Evolutionary conservation across 2,113 vertebrate species (phyloP), one percentile per base, ranked within the genome.

Genomic region (Lynx canadensis): DNA sequence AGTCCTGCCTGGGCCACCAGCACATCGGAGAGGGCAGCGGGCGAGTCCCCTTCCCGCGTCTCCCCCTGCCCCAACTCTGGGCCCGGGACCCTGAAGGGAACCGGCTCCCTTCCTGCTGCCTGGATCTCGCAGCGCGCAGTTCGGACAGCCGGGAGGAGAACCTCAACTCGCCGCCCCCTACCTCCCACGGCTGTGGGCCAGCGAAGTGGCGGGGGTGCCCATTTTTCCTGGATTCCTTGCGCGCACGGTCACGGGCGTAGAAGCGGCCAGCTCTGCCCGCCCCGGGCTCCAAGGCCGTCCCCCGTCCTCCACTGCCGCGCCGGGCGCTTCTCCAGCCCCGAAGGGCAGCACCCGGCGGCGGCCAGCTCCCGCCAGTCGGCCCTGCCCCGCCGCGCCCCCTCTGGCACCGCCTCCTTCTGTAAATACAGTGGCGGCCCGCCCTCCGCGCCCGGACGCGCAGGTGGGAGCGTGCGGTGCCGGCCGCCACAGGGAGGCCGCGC

Each of bases 341-440:
- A 52, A 45, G 95, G 65, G 55, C 93, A 41, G 81, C 95, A 4
- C 76, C 93, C 27, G 31, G 97, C 3, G 27, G 41, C 93, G 23
- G 89, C 96, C 96, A 89, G 97, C 68, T 45, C 82, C 84, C 27
- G 29, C 94, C 85, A 48, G 96, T 8, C 85, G 0, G 88, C 76
- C 93, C 88, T 8, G 82, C 79, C 80, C 76, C 55, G 38, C 63
- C 4, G 41, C 76, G 29, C 73, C 60, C 73, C 52, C 79, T 33
- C 50, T 1, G 48, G 95, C 89, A 1, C 93, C 86, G 66, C 97
- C 95, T 66, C 91, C 68, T 68, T 25, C 69, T 2, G 79, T 68
- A 89, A 87, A 81, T 66, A 57, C 50, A 2, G 84, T 19, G 38
- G 79, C 38, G 41, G 63, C 87, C 90, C 83, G 87, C 90, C 95